Evolutionary conservation across 2,888 invertebrate genomes (phyloP), one percentile per base, ranked within the genome.

Genomic region (Psococerastis gibbosa): DNA sequence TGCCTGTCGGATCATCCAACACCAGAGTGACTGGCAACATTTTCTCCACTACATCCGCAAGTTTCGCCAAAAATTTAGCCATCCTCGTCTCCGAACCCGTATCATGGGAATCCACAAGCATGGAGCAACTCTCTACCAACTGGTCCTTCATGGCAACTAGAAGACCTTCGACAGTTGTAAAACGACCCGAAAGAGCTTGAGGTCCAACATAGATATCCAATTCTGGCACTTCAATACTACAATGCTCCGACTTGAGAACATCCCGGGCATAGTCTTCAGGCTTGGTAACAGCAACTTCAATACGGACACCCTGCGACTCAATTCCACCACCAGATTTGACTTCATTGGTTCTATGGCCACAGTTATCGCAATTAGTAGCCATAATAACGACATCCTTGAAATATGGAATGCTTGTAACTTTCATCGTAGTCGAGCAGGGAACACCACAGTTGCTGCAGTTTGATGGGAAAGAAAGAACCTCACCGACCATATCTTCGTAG

Each of bases 301-400:
- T 81, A 48, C 66, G 70, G 0, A 79, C 68, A 0, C 94, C 95
- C 50, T 73, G 67, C 0, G 76, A 70, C 58, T 88, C 89, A 27
- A 95, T 76, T 0, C 94, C 94, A 15, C 82, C 71, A 0, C 91
- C 91, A 0, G 89, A 82, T 61, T 97, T 95, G 0, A 98, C 92
- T 68, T 98, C 98, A 58, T 89, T 97, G 2, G 94, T 91, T 52
- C 82, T 74, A 55, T 76, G 72, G 0, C 97, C 97, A 61, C 98
- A 98, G 0, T 59, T 58, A 13, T 94, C 92, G 60, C 98, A 99
- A 0, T 65, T 69, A 0, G 92, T 92, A 1, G 95, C 91, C 97
- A 98, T 98, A 47, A 99, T 89, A 0, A 98, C 78, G 0, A 92
- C 89, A 59, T 97, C 87, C 62, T 98, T 97, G 62, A 98, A 99